These are phyloP conservation scores for Drosophila fulvimacula DNA, from an alignment of 2,888 invertebrate genomes.

Conservation along the genomic window DNA sequence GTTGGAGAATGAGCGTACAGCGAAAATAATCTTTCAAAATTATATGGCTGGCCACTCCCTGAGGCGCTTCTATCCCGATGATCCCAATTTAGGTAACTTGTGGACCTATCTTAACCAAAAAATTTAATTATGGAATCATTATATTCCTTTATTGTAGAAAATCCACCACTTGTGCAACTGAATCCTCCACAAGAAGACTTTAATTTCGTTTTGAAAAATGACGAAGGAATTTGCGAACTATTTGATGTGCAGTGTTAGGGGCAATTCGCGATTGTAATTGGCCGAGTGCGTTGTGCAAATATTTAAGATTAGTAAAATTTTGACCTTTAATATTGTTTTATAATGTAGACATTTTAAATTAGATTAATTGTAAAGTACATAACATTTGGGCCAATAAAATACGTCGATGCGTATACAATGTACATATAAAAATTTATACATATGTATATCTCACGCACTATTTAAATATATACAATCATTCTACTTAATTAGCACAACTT, in stretches of 20 bases:
- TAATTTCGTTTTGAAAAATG: constrained; percentile 78
- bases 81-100: constrained; percentile 79
- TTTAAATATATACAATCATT: not conserved
- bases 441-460: not conserved
- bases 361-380: constrained; percentile 68
- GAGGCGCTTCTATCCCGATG: constrained; percentile 82
- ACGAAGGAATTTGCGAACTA: constrained; percentile 84
- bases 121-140: not conserved
- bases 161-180: constrained; percentile 81
- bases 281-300: constrained; percentile 80
- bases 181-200: constrained; percentile 83
- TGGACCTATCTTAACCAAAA: not conserved
- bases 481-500: not conserved
- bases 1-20: constrained; percentile 79
- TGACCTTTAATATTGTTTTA: constrained; percentile 69
- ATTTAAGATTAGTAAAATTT: constrained; percentile 78
- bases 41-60: constrained; percentile 78
- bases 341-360: constrained; percentile 65
- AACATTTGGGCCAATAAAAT: constrained; percentile 59
- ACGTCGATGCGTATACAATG: constrained; percentile 44
- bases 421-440: constrained; percentile 19
- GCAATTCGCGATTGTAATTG: constrained; percentile 49
- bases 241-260: constrained; percentile 82
- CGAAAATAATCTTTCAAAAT: constrained; percentile 82
- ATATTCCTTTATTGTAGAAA: constrained; percentile 61